phyloP scores from a whole-genome alignment of 2,888 invertebrate species.

The Dryocosmus kuriphilus region DNA sequence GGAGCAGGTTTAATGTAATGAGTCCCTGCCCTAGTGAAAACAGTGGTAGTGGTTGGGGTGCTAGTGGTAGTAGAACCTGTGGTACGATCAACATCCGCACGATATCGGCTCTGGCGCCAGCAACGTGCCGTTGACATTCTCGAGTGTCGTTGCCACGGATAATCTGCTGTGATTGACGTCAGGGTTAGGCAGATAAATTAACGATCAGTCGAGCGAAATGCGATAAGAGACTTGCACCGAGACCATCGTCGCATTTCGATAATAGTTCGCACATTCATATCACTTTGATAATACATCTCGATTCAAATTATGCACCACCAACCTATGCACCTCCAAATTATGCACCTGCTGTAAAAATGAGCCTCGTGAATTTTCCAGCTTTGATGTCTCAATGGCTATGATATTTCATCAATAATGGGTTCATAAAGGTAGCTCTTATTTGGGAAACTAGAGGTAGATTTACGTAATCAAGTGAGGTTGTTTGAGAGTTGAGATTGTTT shows the following conservation, averaged over 20 bases:
- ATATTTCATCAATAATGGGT: not conserved
- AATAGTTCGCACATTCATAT: no score
- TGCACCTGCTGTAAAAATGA: not conserved
- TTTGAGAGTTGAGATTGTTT: no score
- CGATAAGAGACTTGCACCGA: not conserved
- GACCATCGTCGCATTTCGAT: not conserved
- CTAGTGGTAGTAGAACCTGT: slow-evolving; percentile 2
- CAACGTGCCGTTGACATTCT: slow-evolving; percentile 46
- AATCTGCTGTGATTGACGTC: slow-evolving; percentile 24
- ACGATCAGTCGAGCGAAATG: not conserved
- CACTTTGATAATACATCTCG: not conserved
- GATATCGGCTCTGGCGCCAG: slow-evolving; percentile 41
- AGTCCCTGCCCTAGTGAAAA: slow-evolving; percentile 25
- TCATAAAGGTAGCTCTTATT: not conserved
- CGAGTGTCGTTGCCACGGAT: slow-evolving; percentile 6
- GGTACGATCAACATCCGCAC: slow-evolving; percentile 41
- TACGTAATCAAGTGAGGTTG: not conserved
- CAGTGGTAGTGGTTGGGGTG: slow-evolving; percentile 37
- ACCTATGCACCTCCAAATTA: no score
- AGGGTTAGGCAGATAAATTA: slow-evolving; percentile 10
- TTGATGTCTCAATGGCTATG: not conserved
- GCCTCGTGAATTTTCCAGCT: not conserved
- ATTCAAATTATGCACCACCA: not conserved
- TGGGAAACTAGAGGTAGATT: no score
- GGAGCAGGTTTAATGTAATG: not conserved